Base-by-base conservation (phyloP, 2,113 vertebrate species). In the Camelus dromedarius region DNA sequence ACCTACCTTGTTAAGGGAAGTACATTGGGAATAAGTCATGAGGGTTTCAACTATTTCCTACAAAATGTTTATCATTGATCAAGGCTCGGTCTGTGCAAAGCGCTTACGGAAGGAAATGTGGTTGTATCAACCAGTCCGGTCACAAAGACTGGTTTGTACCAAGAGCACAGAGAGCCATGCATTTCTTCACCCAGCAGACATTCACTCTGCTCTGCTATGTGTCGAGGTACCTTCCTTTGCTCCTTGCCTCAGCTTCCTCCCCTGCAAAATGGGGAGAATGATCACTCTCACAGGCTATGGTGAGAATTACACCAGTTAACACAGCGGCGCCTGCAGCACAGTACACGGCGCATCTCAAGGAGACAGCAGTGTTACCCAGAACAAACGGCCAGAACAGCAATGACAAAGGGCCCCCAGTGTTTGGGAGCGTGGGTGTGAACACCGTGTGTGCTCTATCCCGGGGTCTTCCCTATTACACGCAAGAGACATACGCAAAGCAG, bases 361-460 rank as follows among this genome's bases (percentile, higher is more conserved):
- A 54, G 3, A 24, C 8, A 20, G 10, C n/a, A 6, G 5, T 22
- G 4, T 48, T 20, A 42, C 5, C 54, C 85, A 72, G 82, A 79
- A 24, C 20, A 42, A 12, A 58, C 16, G 11, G 35, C 42, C 3
- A 69, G 28, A 84, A 84, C 8, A 50, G 1, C 15, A 42, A 56
- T 28, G 30, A 3, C 4, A 26, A 7, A n/a, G 0, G 3, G 6
- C 5, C 4, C 22, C 50, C 13, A 8, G 15, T 4, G 10, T 22
- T 4, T n/a, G 16, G 16, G 24, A 54, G 15, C n/a, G 1, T 46
- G n/a, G 19, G 28, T 24, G 28, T 1, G 42, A 30, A 60, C 2
- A 30, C 14, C 4, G 2, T 8, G 19, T 28, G 8, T 1, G 24
- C 35, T 66, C 42, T 64, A 16, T 12, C 19, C 3, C 9, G 26